These are phyloP conservation scores for Danio aesculapii DNA, from an alignment of 2,797 vertebrate genomes.

Conservation along the genomic window DNA sequence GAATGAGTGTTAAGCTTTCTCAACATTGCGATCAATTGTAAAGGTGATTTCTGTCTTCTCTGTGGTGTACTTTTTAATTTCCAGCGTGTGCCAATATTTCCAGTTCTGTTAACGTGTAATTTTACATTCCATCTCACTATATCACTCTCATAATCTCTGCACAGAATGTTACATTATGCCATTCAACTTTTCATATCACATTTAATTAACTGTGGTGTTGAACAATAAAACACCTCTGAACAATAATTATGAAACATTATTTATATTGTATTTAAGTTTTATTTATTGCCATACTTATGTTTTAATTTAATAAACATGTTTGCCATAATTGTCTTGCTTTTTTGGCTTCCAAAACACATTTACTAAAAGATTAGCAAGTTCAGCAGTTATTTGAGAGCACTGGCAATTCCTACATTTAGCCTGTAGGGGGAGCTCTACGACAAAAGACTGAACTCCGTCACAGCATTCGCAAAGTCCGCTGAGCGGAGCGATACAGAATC, in stretches of 20 bases:
- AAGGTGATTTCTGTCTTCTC: slow-evolving; percentile 17
- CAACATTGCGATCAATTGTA: slow-evolving; percentile 7
- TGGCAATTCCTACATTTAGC: not conserved
- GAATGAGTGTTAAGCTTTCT: slow-evolving; percentile 1
- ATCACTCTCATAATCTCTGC: not conserved
- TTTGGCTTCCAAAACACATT: not conserved
- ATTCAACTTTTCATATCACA: slow-evolving; percentile 58
- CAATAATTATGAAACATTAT: slow-evolving; percentile 59
- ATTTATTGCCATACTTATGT: slow-evolving; percentile 77
- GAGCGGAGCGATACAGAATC: slow-evolving; percentile 5
- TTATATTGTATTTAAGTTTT: slow-evolving; percentile 72
- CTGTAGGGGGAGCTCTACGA: slow-evolving; percentile 12
- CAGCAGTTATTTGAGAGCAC: not conserved
- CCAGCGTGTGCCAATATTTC: slow-evolving; percentile 50
- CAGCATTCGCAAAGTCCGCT: not conserved
- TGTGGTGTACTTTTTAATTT: slow-evolving; percentile 31
- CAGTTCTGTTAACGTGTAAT: slow-evolving; percentile 65
- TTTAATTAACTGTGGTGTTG: slow-evolving; percentile 68
- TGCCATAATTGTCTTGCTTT: slow-evolving; percentile 57
- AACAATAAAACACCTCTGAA: slow-evolving; percentile 64
- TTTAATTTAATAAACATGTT: slow-evolving; percentile 78
- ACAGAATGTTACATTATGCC: slow-evolving; percentile 19
- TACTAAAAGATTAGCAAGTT: not conserved
- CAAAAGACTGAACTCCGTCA: not conserved
- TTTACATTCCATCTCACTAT: slow-evolving; percentile 14